Evolutionary conservation across 1,140 invertebrate genomes (phyloP), one percentile per base, ranked within the genome.

Genomic region (Anoplophora glabripennis): DNA sequence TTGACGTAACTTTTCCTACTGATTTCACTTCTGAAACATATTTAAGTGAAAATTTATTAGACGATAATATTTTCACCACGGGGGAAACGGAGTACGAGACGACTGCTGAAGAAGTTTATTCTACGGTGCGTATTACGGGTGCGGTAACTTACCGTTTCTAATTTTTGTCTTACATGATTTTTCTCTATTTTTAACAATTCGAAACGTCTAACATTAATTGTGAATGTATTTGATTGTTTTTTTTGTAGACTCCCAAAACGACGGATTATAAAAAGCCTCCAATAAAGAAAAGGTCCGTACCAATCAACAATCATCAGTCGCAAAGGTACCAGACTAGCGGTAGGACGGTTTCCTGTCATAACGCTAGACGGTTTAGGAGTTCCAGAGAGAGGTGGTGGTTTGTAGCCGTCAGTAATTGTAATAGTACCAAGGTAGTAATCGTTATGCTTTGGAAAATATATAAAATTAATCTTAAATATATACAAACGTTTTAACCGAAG

Each of bases 361-460:
- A 83, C 60, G 75, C 80, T 0, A 75, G 86, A 61, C 75, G 80
- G 15, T 90, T 90, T 72, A 71, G 79, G 1, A 86, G 84, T 11
- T 81, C 84, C 0, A 78, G 89, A 48, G 86, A 88, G 65, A 69
- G 88, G 53, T 90, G 88, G 88, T 90, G 89, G 88, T 90, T 88
- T 68, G 82, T 90, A 28, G 86, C 86, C 7, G 75, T 90, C 33
- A 86, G 85, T 63, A 88, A 88, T 63, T 90, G 89, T 68, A 81
- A 86, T 41, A 80, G 79, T 48, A 76, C 76, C 14, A 83, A 85
- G 78, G 85, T 84, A 70, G 59, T n/a, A n/a, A n/a, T n/a, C n/a
- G n/a, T n/a, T n/a, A n/a, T n/a, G n/a, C n/a, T n/a, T n/a, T n/a
- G n/a, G n/a, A n/a, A n/a, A n/a, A n/a, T n/a, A n/a, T n/a, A n/a